Evolutionary conservation across 2,113 vertebrate species (phyloP).

Genomic region (Peucedramus taeniatus): DNA sequence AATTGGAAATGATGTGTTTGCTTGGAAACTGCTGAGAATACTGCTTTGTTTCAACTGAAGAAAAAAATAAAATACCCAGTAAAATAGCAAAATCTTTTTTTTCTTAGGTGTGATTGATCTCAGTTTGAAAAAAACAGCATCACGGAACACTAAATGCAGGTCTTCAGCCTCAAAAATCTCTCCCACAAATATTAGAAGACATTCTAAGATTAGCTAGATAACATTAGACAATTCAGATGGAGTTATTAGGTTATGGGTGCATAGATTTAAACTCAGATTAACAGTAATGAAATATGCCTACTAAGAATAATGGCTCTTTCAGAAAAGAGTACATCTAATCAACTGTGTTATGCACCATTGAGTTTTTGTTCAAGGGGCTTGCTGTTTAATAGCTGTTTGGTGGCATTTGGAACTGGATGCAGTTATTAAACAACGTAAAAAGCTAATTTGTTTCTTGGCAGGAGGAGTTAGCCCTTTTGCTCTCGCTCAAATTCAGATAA

Average conservation of each 20-base stretch:
- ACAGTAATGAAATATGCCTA: constrained; percentile 59
- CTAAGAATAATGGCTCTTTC: constrained; percentile 64
- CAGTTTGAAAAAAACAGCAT: constrained; percentile 51
- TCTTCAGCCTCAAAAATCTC: constrained; percentile 28
- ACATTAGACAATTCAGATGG: constrained; percentile 14
- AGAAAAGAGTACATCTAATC: constrained; percentile 59
- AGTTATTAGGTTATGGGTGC: constrained; percentile 24
- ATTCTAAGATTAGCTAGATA: not conserved
- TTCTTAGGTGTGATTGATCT: constrained; percentile 21
- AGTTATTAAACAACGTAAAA: constrained; percentile 65
- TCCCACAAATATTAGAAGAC: not conserved
- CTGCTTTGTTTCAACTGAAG: constrained; percentile 50
- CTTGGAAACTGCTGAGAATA: constrained; percentile 56
- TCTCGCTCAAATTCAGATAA: constrained; percentile 33
- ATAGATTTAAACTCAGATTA: constrained; percentile 54
- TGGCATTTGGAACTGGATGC: constrained; percentile 62
- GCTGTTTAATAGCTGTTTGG: constrained; percentile 61
- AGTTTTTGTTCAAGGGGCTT: constrained; percentile 48
- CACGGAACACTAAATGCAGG: not conserved
- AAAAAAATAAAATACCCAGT: constrained; percentile 51
- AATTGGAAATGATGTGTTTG: constrained; percentile 51
- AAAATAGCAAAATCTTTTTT: constrained; percentile 47
- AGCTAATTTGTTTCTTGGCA: constrained; percentile 58
- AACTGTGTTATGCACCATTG: constrained; percentile 43
- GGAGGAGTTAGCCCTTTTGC: constrained; percentile 17